phyloP scores from a whole-genome alignment of 2,888 invertebrate genomes.

The Phortica okadai region DNA sequence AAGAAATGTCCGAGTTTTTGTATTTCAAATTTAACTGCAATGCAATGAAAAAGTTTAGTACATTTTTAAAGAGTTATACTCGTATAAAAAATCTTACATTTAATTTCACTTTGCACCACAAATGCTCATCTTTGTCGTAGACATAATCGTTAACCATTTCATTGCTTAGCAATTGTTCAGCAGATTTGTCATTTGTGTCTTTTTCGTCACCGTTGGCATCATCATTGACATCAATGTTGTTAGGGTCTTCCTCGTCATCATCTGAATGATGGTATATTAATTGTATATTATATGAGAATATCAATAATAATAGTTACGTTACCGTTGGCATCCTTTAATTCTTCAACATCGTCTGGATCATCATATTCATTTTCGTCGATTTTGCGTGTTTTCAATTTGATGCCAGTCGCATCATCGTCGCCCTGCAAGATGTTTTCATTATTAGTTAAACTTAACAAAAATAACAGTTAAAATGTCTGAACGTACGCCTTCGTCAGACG shows the following conservation, averaged over 20 bases:
- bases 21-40: conserved; percentile 79
- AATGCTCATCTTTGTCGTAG: conserved; percentile 85
- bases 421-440: conserved; percentile 50
- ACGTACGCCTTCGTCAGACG: conserved; percentile 71
- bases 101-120: conserved; percentile 91
- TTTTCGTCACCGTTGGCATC: conserved; percentile 72
- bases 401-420: conserved; percentile 75
- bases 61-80: background rate
- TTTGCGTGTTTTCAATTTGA: conserved; percentile 79
- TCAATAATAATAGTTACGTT: conserved; percentile 14
- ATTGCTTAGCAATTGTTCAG: conserved; percentile 69
- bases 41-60: background rate
- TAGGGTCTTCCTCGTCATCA: conserved; percentile 58
- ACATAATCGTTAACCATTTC: conserved; percentile 79
- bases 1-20: conserved; percentile 85
- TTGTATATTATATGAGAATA: background rate
- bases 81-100: conserved; percentile 78
- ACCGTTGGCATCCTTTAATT: conserved; percentile 76
- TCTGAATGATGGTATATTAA: conserved; percentile 36
- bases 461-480: background rate
- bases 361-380: conserved; percentile 83
- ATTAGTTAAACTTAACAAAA: conserved; percentile 35
- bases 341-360: conserved; percentile 81
- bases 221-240: conserved; percentile 48
- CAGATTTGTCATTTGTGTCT: conserved; percentile 57